Base-by-base conservation (phyloP, 2,888 invertebrate species). In the Pammene fasciana region DNA sequence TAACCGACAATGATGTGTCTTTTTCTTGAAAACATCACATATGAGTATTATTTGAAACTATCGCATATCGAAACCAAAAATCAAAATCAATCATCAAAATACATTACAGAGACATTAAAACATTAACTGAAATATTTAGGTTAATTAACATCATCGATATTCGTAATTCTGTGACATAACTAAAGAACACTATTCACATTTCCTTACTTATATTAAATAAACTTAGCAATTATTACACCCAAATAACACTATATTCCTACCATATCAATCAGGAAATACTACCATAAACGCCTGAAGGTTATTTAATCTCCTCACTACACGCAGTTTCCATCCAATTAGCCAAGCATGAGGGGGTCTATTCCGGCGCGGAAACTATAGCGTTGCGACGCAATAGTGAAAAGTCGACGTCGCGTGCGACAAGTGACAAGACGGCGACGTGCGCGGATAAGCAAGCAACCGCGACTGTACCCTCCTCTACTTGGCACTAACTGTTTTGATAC, bases 401-500 rank as follows among this genome's bases (percentile, higher is more conserved):
- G 83, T 74, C 79, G 80, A 81, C 82, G 83, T 86, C 81, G 83
- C 86, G 83, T 86, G 88, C 83, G 89, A 89, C 88, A 88, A 88
- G 84, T 90, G 90, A 90, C 90, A 90, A 86, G 86, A 83, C 83
- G 76, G 81, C 81, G 85, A 86, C 86, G 85, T 86, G 83, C 84
- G 75, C 83, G 86, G 86, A 87, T 88, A 90, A 88, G 86, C 85
- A 86, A 85, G 82, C 82, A 79, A 70, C 70, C 80, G 81, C 79
- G 78, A 79, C 76, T 76, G 76, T 74, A 73, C 73, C 66, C 67
- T 75, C n/a, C 46, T 72, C 71, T 78, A 80, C 72, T 71, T 43
- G 54, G 78, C 77, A 64, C 41, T 11, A 71, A 65, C 16, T 13
- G 57, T 76, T 72, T 87, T 86, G 85, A 86, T 87, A 81, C 73